Base-by-base conservation (phyloP, 2,888 invertebrate genomes). In the Thecocarcelia acutangulata region DNA sequence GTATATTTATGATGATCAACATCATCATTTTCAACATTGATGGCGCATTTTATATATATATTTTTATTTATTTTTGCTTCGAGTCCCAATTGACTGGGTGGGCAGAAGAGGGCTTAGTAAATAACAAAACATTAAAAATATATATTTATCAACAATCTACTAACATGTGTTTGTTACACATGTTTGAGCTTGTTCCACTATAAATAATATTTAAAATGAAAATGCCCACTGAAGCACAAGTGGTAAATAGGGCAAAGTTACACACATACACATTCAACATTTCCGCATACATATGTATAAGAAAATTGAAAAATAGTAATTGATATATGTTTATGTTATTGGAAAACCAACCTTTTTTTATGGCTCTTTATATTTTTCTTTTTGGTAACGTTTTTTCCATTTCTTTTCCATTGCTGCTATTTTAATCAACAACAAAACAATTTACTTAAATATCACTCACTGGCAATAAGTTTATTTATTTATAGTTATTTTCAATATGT, bases 1-100 rank as follows among this genome's bases (percentile, higher is more conserved):
- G 58, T 66, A 66, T 72, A 19, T 72, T 58, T 58, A 64, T 52
- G 68, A 59, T 59, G 50, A 68, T 50, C 46, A 42, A 70, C 63
- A 70, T 50, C 63, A 33, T 46, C 61, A 28, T 44, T 52, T 19
- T 69, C 48, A 58, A 50, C 48, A 42, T 13, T 24, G 15, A 15
- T 33, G 66, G 28, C 15, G 42, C 40, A 15, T 48, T 17, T 72
- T 21, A 33, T 33, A 33, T 33, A 6, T 33, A 33, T n/a, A n/a
- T n/a, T n/a, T 50, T 52, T 24, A 4, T 59, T 33, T 37, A 19
- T 37, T 40, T 21, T 44, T 42, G 9, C 8, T 33, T 8, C 9
- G 8, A 33, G 33, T 33, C 33, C 52, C 48, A 3, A 11, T 15
- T 33, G 19, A 37, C n/a, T 21, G 48, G 9, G 50, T 13, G 48